Conservation (phyloP, 1,140 invertebrate genomes). For the Ruditapes philippinarum region DNA sequence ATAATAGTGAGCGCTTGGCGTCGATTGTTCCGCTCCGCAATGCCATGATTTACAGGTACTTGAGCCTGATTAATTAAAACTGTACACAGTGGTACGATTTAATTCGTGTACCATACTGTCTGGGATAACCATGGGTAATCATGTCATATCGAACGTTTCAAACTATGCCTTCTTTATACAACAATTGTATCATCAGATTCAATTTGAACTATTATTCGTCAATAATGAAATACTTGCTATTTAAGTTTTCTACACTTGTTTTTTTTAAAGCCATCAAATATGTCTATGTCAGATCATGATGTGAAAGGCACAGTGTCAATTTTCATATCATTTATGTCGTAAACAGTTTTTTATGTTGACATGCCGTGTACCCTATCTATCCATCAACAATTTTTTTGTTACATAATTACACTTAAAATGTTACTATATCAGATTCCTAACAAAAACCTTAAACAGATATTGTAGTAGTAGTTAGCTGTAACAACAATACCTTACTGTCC, state of each 20-base stretch:
- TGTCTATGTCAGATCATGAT: not conserved
- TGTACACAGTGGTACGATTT: too few relatives aligned
- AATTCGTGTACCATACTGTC: too few relatives aligned
- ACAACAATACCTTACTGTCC: not conserved
- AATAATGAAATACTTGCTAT: not conserved
- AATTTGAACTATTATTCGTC: not conserved
- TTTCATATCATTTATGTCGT: conserved; percentile 1
- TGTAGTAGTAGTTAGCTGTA: not conserved
- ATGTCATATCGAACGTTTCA: not conserved
- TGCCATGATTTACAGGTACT: not conserved
- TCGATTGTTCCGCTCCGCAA: not conserved
- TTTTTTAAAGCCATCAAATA: not conserved
- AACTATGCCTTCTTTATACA: not conserved
- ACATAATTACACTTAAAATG: conserved; percentile 4
- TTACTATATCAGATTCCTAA: not conserved
- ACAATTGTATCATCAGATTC: not conserved
- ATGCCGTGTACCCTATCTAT: not conserved
- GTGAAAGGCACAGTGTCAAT: not conserved
- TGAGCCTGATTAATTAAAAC: too few relatives aligned
- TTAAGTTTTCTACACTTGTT: not conserved
- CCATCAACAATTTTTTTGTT: not conserved
- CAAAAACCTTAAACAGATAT: not conserved
- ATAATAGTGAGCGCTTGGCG: not conserved
- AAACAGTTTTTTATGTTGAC: not conserved
- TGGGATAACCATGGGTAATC: too few relatives aligned